These are phyloP conservation scores for Ciconia boyciana DNA, from an alignment of 2,113 vertebrate genomes.

Conservation along the genomic window DNA sequence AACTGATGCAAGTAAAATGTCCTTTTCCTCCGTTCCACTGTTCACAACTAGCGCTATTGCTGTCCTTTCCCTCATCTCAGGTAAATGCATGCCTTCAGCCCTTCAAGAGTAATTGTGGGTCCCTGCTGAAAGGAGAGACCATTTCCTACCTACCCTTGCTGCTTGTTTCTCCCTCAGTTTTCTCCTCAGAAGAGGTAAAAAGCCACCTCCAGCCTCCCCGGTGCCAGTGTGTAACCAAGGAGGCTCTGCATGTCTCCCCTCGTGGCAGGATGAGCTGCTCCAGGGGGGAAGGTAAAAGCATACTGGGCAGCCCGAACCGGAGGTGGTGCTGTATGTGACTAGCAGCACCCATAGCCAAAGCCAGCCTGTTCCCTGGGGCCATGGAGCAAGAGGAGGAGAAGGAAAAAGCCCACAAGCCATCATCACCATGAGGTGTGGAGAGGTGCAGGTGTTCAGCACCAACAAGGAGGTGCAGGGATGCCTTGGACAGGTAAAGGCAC, in stretches of 20 bases:
- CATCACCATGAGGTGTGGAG: not conserved
- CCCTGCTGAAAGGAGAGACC: not conserved
- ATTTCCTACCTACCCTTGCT: rapidly evolving
- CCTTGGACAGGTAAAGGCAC: not conserved
- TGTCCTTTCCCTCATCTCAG: not conserved
- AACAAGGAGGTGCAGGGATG: not conserved
- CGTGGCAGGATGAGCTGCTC: rapidly evolving
- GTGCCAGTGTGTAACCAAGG: not conserved
- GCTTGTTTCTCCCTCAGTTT: not conserved
- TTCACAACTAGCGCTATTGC: not conserved
- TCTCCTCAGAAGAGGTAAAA: not conserved
- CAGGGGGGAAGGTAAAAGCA: not conserved
- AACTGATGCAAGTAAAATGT: not conserved
- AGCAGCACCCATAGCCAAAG: not conserved
- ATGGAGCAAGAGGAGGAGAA: not conserved
- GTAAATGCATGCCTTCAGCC: not conserved
- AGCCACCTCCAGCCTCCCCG: rapidly evolving
- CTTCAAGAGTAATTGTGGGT: not conserved
- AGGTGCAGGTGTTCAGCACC: not conserved
- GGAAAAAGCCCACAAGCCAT: not conserved
- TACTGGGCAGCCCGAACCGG: not conserved
- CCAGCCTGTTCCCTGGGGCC: not conserved
- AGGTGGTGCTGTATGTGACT: not conserved
- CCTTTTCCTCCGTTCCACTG: not conserved
- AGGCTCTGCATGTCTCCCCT: not conserved